Percentiles rank a stretch among this genome's conserved stretches.
Conservation (phyloP, 2,888 invertebrate genomes). For the Seira sanloemensis region DNA sequence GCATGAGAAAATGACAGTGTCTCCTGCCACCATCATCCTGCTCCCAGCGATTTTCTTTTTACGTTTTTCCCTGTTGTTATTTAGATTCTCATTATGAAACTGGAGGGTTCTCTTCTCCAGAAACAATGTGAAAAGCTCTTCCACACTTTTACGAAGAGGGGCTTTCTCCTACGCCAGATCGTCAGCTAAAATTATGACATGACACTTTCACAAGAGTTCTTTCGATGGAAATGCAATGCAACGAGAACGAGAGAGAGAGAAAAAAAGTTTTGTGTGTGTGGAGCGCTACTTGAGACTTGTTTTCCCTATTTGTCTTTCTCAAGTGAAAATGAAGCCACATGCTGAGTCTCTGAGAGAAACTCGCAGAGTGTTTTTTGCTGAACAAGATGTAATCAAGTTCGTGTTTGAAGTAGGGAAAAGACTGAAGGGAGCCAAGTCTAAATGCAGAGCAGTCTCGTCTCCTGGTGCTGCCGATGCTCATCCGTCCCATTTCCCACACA, state of each 20-base stretch:
- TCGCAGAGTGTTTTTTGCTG: constrained; percentile 17
- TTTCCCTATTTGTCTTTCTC: constrained; percentile 33
- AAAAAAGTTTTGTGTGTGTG: not conserved
- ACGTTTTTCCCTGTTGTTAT: constrained; percentile 21
- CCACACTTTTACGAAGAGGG: too few relatives aligned
- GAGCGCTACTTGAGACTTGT: not conserved
- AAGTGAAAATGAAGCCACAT: constrained; percentile 22
- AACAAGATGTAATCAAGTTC: constrained; percentile 56
- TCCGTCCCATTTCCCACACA: not conserved
- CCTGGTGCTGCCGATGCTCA: too few relatives aligned
- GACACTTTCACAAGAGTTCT: constrained; percentile 40
- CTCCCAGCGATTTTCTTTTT: not conserved
- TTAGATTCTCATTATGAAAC: constrained; percentile 56
- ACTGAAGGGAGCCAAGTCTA: not conserved
- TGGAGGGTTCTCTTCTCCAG: not conserved
- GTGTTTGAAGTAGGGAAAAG: constrained; percentile 36
- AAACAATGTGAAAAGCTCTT: not conserved
- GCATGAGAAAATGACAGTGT: too few relatives aligned
- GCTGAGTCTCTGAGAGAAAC: not conserved
- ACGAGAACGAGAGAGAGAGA: too few relatives aligned
- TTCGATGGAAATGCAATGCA: not conserved
- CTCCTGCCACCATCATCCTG: not conserved
- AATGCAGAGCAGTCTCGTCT: not conserved
- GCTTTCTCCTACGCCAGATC: too few relatives aligned
- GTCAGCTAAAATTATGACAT: constrained; percentile 40